These are phyloP conservation scores for Ellobius talpinus DNA, from an alignment of 2,113 vertebrate species.

Conservation along the genomic window DNA sequence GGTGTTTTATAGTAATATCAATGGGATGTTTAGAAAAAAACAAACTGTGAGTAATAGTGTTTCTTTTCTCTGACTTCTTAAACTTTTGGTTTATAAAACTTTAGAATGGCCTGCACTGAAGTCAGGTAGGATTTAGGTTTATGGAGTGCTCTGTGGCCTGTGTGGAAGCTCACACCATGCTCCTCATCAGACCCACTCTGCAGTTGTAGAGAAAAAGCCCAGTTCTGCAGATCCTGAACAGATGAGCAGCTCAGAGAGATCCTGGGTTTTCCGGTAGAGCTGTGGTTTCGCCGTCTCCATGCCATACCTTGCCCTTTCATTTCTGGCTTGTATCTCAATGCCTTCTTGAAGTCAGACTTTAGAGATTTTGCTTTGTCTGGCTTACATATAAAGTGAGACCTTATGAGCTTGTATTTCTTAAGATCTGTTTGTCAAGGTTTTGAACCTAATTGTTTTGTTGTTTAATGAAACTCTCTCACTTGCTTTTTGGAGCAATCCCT, in stretches of 20 bases:
- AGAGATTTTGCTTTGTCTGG: conserved; percentile 53
- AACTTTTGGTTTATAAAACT: conserved; percentile 64
- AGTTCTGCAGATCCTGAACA: conserved; percentile 18
- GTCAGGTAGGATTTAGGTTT: conserved; percentile 67
- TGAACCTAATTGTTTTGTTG: conserved; percentile 82
- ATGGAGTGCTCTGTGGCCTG: conserved; percentile 51
- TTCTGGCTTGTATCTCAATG: conserved; percentile 59
- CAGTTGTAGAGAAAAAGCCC: conserved; percentile 47
- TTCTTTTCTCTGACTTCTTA: conserved; percentile 64
- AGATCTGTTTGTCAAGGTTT: conserved; percentile 78
- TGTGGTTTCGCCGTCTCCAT: conserved; percentile 19
- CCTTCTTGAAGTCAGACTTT: conserved; percentile 35
- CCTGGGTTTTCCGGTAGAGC: conserved; percentile 50
- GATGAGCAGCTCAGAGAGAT: background rate
- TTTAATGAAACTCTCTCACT: conserved; percentile 82
- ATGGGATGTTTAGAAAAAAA: conserved; percentile 64
- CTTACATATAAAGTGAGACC: conserved; percentile 51
- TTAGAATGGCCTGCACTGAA: conserved; percentile 56
- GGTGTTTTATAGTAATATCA: conserved; percentile 60
- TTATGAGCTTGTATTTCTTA: conserved; percentile 73
- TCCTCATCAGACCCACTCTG: background rate
- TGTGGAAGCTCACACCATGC: conserved; percentile 62
- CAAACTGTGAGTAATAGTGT: conserved; percentile 51
- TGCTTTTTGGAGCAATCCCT: conserved; percentile 76
- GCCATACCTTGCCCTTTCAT: background rate